A percentile compares a stretch with the other conserved stretches of the same genome.
These are phyloP conservation scores for Endomychus coccineus DNA, from an alignment of 2,888 invertebrate species.

Conservation along the genomic window DNA sequence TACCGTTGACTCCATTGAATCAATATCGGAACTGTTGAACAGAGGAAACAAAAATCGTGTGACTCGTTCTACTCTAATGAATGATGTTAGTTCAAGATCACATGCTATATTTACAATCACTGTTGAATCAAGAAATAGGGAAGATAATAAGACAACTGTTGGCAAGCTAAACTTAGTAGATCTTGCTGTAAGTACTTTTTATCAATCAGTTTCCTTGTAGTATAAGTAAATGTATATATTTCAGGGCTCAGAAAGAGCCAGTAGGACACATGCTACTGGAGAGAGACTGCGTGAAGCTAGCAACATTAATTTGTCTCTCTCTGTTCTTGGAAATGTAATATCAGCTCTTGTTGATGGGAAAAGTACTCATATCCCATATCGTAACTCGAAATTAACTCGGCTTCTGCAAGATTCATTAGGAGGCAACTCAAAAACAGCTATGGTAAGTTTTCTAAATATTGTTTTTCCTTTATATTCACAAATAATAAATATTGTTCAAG, in stretches of 20 bases:
- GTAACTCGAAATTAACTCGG: constrained; percentile 94
- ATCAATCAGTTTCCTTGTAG: too few species aligned
- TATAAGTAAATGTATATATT: constrained; percentile 21
- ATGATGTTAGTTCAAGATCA: constrained; percentile 90
- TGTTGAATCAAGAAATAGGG: constrained; percentile 87
- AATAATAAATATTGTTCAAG: constrained; percentile 44
- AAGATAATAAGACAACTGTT: constrained; percentile 78
- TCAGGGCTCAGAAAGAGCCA: constrained; percentile 94
- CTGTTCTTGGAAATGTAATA: constrained; percentile 96
- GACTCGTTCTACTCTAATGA: constrained; percentile 94
- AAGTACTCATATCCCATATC: constrained; percentile 93
- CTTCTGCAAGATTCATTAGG: constrained; percentile 94
- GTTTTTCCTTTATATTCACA: too few species aligned
- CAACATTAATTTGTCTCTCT: constrained; percentile 95
- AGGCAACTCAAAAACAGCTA: constrained; percentile 91
- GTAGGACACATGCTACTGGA: constrained; percentile 92
- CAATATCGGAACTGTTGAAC: constrained; percentile 51
- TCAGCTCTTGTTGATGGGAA: constrained; percentile 97
- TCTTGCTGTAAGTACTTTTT: constrained; percentile 72
- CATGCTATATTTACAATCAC: constrained; percentile 99
- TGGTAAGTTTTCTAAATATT: constrained; percentile 51
- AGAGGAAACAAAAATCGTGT: constrained; percentile 92
- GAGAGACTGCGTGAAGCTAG: constrained; percentile 92
- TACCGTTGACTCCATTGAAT: constrained; percentile 71
- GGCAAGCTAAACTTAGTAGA: constrained; percentile 97